Conservation (phyloP, 1,140 invertebrate species). For the Leptinotarsa texana region DNA sequence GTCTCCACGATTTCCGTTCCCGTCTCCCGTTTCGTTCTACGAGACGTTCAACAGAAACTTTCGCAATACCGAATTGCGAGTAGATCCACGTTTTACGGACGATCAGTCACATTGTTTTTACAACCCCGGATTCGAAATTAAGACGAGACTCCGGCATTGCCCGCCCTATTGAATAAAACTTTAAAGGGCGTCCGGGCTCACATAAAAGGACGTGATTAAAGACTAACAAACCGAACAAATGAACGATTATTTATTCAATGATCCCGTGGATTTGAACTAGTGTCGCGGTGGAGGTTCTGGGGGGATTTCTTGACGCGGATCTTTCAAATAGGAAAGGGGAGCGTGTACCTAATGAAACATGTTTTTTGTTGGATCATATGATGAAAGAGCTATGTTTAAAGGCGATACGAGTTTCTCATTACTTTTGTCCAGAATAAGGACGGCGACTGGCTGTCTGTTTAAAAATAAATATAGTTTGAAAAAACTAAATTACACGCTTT, state of each 20-base stretch:
- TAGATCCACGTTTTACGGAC: constrained; percentile 12
- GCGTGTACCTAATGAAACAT: no score
- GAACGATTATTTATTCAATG: constrained; percentile 13
- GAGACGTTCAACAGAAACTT: neutral
- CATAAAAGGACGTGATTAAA: constrained; percentile 18
- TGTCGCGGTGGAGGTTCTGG: no score
- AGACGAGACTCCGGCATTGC: neutral
- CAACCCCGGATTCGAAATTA: constrained; percentile 9
- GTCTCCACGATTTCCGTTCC: neutral
- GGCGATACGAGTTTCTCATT: no score
- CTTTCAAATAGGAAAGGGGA: no score
- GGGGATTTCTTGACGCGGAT: no score
- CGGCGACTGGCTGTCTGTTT: no score
- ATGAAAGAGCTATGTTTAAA: no score
- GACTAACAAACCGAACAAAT: constrained; percentile 23
- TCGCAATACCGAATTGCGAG: neutral
- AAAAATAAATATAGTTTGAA: no score
- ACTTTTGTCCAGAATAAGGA: no score
- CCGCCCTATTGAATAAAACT: constrained; percentile 11
- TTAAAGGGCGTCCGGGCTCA: constrained; percentile 9
- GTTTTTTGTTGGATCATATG: no score
- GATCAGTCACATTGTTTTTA: constrained; percentile 20
- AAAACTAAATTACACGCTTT: no score
- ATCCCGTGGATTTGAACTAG: constrained; percentile 5
- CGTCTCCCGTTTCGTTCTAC: neutral